Percentiles rank a stretch among this genome's conserved stretches.
phyloP scores from a whole-genome alignment of 2,797 vertebrate species.

The Paramormyrops hopkinsi region DNA sequence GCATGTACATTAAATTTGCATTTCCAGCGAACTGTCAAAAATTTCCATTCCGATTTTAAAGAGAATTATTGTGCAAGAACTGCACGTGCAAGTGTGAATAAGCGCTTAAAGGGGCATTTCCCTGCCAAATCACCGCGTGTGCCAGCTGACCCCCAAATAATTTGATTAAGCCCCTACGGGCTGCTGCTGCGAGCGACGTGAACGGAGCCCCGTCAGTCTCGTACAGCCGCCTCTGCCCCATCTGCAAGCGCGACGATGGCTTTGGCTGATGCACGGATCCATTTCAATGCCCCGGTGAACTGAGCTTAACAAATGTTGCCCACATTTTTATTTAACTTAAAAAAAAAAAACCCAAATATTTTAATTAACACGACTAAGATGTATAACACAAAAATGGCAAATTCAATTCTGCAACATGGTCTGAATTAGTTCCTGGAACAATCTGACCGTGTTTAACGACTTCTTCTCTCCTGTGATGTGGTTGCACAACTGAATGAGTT shows the following conservation, averaged over 20 bases:
- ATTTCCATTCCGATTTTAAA: neutral
- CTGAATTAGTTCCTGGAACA: conserved; percentile 19
- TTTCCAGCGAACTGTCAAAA: neutral
- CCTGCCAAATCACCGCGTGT: neutral
- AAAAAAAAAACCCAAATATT: neutral
- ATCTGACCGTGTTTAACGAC: neutral
- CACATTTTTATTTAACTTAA: neutral
- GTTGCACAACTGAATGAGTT: conserved; percentile 21
- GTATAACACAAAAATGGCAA: neutral
- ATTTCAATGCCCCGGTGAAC: neutral
- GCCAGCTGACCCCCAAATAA: conserved; percentile 4
- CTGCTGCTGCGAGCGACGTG: neutral
- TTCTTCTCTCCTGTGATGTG: conserved; percentile 10
- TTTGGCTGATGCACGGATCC: neutral
- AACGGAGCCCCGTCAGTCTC: neutral
- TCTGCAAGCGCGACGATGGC: neutral
- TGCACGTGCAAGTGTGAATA: neutral
- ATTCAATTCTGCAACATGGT: neutral
- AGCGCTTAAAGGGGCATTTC: neutral
- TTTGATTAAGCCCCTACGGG: neutral
- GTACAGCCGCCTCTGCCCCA: neutral
- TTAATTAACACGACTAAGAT: neutral
- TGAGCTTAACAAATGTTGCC: neutral
- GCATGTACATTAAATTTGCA: conserved; percentile 1
- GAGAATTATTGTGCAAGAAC: neutral